Base-by-base conservation (phyloP, 2,888 invertebrate species). In the Dorcus parallelipipedus region DNA sequence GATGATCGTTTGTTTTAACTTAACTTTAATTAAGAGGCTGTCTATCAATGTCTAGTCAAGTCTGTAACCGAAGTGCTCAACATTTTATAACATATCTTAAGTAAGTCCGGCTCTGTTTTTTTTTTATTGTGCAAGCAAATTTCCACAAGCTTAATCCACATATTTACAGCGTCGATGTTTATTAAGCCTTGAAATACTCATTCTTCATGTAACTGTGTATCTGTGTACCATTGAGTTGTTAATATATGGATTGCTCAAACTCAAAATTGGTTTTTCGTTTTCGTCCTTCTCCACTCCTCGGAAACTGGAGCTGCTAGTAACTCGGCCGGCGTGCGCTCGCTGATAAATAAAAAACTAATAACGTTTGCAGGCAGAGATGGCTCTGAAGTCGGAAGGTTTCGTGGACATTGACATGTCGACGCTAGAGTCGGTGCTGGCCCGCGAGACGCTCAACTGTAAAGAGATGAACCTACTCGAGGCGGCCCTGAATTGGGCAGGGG, bases 391-490 rank as follows among this genome's bases (percentile, higher is more conserved):
- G 0, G 97, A 97, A 73, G 96, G 96, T 67, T 97, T 97, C 81
- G 90, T 93, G 65, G 97, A 97, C 77, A 95, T 97, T 73, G 97
- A 97, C 79, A 88, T 91, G 71, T 90, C 93, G 67, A 97, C 97
- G 26, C 84, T 97, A 69, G 92, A 94, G 78, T 93, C 93, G 59
- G 94, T 97, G 67, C 83, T 97, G 68, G 89, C 89, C 54, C 85
- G 97, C 65, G 97, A 97, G 80, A 96, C 97, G 2, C 83, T 97
- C 48, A 97, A 97, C 78, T 95, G 95, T 76, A 93, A 93, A 78
- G 97, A 97, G 81, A 90, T 93, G 69, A 89, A 91, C 75, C 81
- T 94, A 49, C 89, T 96, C 79, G 92, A 94, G 76, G 95, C 97
- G 10, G 95, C 94, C 1, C 81, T 95, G 62, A 88, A 90, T 66